Evolutionary conservation across 2,113 vertebrate genomes (phyloP).

Genomic region (Holacanthus passer): DNA sequence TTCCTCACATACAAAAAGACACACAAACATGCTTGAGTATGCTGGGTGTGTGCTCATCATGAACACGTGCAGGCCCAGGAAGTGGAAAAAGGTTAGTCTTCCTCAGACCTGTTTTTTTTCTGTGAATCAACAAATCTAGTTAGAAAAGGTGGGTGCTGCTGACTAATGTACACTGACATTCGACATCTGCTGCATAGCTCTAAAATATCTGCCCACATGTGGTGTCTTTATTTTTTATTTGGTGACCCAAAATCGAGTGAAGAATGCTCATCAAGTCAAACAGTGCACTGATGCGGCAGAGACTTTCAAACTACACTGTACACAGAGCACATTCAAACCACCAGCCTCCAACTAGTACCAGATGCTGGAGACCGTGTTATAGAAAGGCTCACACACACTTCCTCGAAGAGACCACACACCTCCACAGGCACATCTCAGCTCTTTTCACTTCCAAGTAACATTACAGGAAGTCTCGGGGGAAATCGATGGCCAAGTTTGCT

Average conservation of each 20-base stretch:
- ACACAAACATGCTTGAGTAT: not conserved
- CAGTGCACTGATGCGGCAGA: slow-evolving; percentile 40
- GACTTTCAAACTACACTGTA: slow-evolving; percentile 44
- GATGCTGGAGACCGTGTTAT: slow-evolving; percentile 62
- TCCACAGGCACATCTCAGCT: slow-evolving; percentile 48
- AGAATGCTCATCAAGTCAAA: slow-evolving; percentile 60
- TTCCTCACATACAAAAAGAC: not conserved
- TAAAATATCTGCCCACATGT: not conserved
- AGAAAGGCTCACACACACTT: slow-evolving; percentile 58
- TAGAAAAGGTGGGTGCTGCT: slow-evolving; percentile 3
- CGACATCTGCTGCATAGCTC: not conserved
- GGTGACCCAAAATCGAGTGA: slow-evolving; percentile 25
- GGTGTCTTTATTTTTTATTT: slow-evolving; percentile 4
- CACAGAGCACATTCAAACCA: slow-evolving; percentile 60
- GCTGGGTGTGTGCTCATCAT: slow-evolving; percentile 25
- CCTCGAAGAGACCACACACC: slow-evolving; percentile 68
- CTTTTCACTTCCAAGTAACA: slow-evolving; percentile 50
- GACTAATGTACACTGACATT: not conserved
- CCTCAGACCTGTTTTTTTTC: slow-evolving; percentile 1
- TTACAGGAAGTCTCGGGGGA: slow-evolving; percentile 25
- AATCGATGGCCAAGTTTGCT: slow-evolving; percentile 31
- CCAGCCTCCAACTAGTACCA: slow-evolving; percentile 71
- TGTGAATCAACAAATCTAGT: not conserved
- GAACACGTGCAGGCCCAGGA: not conserved
- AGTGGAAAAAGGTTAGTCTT: not conserved